phyloP scores from a whole-genome alignment of 2,797 vertebrate genomes.

The Trachurus trachurus region DNA sequence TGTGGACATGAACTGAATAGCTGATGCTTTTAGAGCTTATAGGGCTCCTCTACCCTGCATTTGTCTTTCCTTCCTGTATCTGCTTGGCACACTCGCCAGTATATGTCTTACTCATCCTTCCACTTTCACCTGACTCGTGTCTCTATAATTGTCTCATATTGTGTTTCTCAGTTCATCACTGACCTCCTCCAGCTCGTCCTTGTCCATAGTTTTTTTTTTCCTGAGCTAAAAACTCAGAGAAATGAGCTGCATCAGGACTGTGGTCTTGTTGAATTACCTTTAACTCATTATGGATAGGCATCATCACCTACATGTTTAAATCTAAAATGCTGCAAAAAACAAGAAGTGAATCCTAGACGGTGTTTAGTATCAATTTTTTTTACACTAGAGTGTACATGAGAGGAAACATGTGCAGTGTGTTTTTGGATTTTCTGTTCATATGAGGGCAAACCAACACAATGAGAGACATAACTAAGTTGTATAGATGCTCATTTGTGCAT shows the following conservation, averaged over 20 bases:
- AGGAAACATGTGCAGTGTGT: too few relatives aligned
- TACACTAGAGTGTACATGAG: too few relatives aligned
- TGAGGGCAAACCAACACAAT: too few relatives aligned
- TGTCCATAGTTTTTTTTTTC: slow-evolving; percentile 15
- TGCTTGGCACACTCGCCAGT: slow-evolving; percentile 27
- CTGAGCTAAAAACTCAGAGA: slow-evolving; percentile 4
- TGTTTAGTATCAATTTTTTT: too few relatives aligned
- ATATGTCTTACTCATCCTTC: slow-evolving; percentile 36
- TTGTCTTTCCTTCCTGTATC: slow-evolving; percentile 17
- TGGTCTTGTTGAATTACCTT: too few relatives aligned
- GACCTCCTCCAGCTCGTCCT: slow-evolving; percentile 31
- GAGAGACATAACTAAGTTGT: too few relatives aligned
- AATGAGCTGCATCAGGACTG: not conserved
- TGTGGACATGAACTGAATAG: slow-evolving; percentile 12
- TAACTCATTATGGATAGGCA: too few relatives aligned
- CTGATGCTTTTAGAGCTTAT: slow-evolving; percentile 6
- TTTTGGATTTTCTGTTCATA: too few relatives aligned
- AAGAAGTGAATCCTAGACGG: too few relatives aligned
- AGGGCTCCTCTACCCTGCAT: slow-evolving; percentile 21
- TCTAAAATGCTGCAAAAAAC: too few relatives aligned
- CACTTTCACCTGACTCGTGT: slow-evolving; percentile 23
- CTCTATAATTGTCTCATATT: slow-evolving; percentile 35
- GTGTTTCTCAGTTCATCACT: slow-evolving; percentile 19
- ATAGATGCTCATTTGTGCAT: too few relatives aligned
- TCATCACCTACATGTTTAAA: too few relatives aligned